Evolutionary conservation across 2,888 invertebrate species (phyloP).

Genomic region (Parthenolecanium corni): DNA sequence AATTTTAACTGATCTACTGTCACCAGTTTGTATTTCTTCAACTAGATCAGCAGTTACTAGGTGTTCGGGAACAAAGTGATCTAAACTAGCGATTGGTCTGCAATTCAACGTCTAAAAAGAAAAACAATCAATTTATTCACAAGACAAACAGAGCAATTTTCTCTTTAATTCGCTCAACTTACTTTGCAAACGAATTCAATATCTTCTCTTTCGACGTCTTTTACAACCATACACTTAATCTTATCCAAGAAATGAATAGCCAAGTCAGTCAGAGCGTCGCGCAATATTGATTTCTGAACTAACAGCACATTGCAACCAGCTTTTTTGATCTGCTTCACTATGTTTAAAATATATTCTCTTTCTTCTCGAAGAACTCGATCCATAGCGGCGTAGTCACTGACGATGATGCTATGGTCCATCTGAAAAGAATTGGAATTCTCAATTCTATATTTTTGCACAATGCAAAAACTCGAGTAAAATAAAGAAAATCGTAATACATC

Average conservation of each 20-base stretch:
- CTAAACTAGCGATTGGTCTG: constrained; percentile 93
- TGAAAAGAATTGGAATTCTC: constrained; percentile 39
- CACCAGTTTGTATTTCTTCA: constrained; percentile 82
- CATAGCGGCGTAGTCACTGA: constrained; percentile 99
- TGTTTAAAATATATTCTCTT: constrained; percentile 91
- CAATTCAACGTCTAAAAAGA: constrained; percentile 61
- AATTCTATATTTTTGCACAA: too few relatives aligned
- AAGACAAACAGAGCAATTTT: background rate
- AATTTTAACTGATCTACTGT: constrained; percentile 82
- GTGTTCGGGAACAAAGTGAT: constrained; percentile 90
- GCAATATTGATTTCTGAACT: constrained; percentile 67
- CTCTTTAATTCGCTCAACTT: constrained; percentile 26
- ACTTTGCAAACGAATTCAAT: constrained; percentile 92
- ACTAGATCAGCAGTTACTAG: constrained; percentile 84
- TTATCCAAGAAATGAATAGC: constrained; percentile 97
- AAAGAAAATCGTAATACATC: constrained; percentile 54
- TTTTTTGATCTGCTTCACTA: constrained; percentile 97
- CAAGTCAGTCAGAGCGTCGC: constrained; percentile 89
- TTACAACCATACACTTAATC: constrained; percentile 96
- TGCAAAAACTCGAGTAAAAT: background rate
- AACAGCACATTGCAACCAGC: constrained; percentile 94
- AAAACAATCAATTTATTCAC: background rate
- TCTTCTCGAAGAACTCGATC: constrained; percentile 96
- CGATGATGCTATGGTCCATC: constrained; percentile 92
- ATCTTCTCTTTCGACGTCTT: constrained; percentile 96